Base-by-base conservation (phyloP, 2,113 vertebrate genomes). In the Aix galericulata region DNA sequence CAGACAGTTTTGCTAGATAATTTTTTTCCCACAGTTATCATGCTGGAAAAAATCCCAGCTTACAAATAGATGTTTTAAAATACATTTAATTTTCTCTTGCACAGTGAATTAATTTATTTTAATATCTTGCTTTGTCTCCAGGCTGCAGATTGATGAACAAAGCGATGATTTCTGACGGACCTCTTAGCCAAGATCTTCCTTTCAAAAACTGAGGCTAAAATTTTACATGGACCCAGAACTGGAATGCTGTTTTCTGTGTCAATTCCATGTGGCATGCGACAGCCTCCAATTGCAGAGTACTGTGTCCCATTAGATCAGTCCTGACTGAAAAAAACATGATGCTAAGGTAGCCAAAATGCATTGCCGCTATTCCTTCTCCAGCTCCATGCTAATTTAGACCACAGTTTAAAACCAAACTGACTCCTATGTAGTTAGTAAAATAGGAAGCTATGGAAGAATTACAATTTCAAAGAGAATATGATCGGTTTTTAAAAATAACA, bases 1-100 rank as follows among this genome's bases (percentile, higher is more conserved):
- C 84, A 71, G 86, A 89, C 89, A 87, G 91, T 93, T 95, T 85
- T 92, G 88, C 74, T 80, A 93, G 88, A 82, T 88, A 79, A 73
- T 78, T 86, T 88, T 27, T 89, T 90, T 82, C 89, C 90, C 90
- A 90, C 88, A 93, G 87, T 90, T 96, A 95, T 96, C 63, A 0
- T 21, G 31, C 80, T 90, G 89, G 90, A 95, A 94, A 63, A 87
- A 67, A 62, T 93, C 93, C 76, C 78, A 95, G 91, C 55, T 91
- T 93, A 82, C 94, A 94, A 95, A 89, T 3, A 82, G 6, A 1
- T 79, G 71, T 64, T 96, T 93, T 13, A 77, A 95, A 96, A 89
- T 82, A 60, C 32, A 82, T 77, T 91, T 82, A 20, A 67, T 94
- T 93, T 92, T 77, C 59, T 84, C 81, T 84, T 82, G 75, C 82